Evolutionary conservation across 2,888 invertebrate genomes (phyloP).

Genomic region (Operophtera brumata): DNA sequence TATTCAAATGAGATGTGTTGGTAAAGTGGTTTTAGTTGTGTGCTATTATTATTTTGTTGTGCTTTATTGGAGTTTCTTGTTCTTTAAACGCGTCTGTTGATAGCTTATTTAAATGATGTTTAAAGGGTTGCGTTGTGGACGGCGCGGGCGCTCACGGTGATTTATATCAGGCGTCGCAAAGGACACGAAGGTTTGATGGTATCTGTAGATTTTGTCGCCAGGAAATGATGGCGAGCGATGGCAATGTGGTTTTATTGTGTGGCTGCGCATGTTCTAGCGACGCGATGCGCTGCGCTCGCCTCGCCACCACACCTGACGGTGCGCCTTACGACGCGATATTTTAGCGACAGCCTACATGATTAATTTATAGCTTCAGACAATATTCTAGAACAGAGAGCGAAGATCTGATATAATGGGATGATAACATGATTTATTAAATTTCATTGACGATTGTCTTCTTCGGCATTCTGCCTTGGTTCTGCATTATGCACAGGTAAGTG

Average conservation of each 20-base stretch:
- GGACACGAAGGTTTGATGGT: conserved; percentile 67
- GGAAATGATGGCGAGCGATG: conserved; percentile 66
- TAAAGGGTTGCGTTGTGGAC: conserved; percentile 52
- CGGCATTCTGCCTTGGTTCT: too few species aligned
- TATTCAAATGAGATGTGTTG: conserved; percentile 74
- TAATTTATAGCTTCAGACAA: conserved; percentile 75
- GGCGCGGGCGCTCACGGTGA: conserved; percentile 53
- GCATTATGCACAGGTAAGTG: too few species aligned
- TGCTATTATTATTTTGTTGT: conserved; percentile 77
- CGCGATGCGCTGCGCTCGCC: conserved; percentile 53
- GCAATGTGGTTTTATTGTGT: conserved; percentile 62
- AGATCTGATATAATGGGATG: conserved; percentile 71
- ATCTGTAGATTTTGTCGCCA: conserved; percentile 75
- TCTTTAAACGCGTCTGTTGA: conserved; percentile 64
- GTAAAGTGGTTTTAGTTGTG: conserved; percentile 71
- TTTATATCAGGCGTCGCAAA: conserved; percentile 62
- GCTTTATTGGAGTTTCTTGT: conserved; percentile 75
- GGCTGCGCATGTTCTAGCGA: conserved; percentile 63
- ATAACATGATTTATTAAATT: conserved; percentile 73
- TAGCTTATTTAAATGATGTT: conserved; percentile 72
- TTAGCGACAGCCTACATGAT: conserved; percentile 80
- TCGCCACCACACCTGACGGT: conserved; percentile 30
- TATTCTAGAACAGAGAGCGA: conserved; percentile 60
- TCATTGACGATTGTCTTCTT: conserved; percentile 5
- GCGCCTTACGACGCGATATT: conserved; percentile 70